These are phyloP conservation scores for Drosophila basisetae DNA, from an alignment of 2,888 invertebrate genomes.

Conservation along the genomic window DNA sequence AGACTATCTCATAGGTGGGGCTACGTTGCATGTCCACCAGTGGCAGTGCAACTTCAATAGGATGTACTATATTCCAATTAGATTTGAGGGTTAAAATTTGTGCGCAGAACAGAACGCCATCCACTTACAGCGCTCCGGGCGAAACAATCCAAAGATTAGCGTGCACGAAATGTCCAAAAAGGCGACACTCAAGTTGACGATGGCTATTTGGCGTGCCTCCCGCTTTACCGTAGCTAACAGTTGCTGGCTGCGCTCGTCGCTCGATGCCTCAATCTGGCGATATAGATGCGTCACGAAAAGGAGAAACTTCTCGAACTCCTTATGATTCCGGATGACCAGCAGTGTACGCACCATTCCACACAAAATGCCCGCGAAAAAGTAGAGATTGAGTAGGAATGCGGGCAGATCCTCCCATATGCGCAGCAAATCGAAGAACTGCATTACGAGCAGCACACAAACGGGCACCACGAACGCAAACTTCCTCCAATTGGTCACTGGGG, in stretches of 20 bases:
- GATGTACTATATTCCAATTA: conserved; percentile 67
- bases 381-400: conserved; percentile 78
- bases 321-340: conserved; percentile 70
- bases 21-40: conserved; percentile 71
- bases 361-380: conserved; percentile 77
- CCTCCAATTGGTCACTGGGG: conserved; percentile 67
- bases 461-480: conserved; percentile 74
- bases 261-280: conserved; percentile 65
- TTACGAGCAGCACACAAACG: conserved; percentile 71
- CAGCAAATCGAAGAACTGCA: conserved; percentile 78
- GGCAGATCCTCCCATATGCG: conserved; percentile 74
- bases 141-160: conserved; percentile 72
- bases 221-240: conserved; percentile 61
- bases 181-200: conserved; percentile 76
- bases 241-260: conserved; percentile 49
- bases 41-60: conserved; percentile 81
- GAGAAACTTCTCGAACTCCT: conserved; percentile 79
- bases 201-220: conserved; percentile 73
- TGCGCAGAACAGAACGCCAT: not conserved
- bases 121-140: conserved; percentile 62
- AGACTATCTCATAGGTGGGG: conserved; percentile 82
- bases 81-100: not conserved
- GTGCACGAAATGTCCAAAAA: conserved; percentile 73
- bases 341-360: conserved; percentile 78
- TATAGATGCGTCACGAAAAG: conserved; percentile 65